Evolutionary conservation across 2,113 vertebrate species (phyloP), one percentile per base, ranked within the genome.

Genomic region (Forbesichthys agassizii): DNA sequence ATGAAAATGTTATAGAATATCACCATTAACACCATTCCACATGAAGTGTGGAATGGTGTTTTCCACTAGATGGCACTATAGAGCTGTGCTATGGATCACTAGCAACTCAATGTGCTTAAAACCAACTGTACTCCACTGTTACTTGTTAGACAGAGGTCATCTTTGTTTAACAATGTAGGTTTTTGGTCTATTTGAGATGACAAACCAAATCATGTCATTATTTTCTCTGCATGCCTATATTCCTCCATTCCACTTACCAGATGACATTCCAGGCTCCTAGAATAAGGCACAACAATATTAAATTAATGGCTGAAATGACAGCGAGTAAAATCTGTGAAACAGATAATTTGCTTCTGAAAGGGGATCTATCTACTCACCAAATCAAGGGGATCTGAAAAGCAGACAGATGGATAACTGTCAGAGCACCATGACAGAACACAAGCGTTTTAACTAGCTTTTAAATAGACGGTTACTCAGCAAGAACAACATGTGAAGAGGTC

Each of bases 221-320:
- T 36, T 18, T 64, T 27, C 5, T 16, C 48, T 81, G 79, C 27
- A 48, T 64, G 48, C 11, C 47, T 18, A 11, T 42, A 66, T 10
- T 42, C 13, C 49, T 33, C 56, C 33, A 61, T n/a, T 52, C 33
- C 8, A 68, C 57, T 69, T 85, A 93, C 93, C 93, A 84, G 92
- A 89, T 55, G 92, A 89, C 58, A 92, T 66, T 49, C 89, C 93
- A 54, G 90, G 90, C 48, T 94, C 92, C 93, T 94, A 0, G 75
- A 64, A 70, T 12, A 60, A 20, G 16, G 3, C 20, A 61, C 66
- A 68, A 78, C 5, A 13, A 13, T 18, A 13, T 11, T 33, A 48
- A 64, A 9, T 64, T 10, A 51, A n/a, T n/a, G 58, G 14, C 16
- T 27, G 27, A 27, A 14, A 4, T 13, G 36, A 53, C 52, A 53